Base-by-base conservation (phyloP, 2,888 invertebrate genomes). In the Caenorhabditis imperialis region DNA sequence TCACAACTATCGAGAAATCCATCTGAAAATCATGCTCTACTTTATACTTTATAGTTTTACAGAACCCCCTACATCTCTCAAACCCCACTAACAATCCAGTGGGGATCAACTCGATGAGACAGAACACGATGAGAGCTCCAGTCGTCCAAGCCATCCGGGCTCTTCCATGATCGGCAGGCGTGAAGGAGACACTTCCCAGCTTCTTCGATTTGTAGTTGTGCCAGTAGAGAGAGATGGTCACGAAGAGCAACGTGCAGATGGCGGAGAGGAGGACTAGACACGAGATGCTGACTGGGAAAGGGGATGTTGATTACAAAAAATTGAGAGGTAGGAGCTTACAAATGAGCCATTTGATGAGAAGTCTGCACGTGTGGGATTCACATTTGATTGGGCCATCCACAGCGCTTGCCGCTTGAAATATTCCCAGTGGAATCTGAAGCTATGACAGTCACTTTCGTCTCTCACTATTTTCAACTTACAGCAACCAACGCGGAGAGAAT, bases 151-250 rank as follows among this genome's bases (percentile, higher is more conserved):
- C 55, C 5, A 65, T 18, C 6, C 65, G 65, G 16, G 42, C 42
- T 23, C 55, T 35, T 20, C 65, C 65, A 50, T 65, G 65, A 50
- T 54, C 38, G 14, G 55, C 35, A 0, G 65, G 16, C 18, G 65
- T 57, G 6, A 27, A 50, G 4, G 42, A 35, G 6, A 57, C 14
- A 27, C 40, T 65, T 14, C 65, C 65, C 40, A 55, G 48, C 50
- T 65, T 65, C 14, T 35, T 48, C 1, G 48, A 48, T 50, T 65
- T 55, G 23, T 65, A 65, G 35, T 27, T 33, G 35, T 57, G 65
- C 65, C 65, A 65, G 33, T 65, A 57, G 18, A 65, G 50, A 2
- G 65, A 50, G 10, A 42, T 18, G 4, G 65, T 65, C 50, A 65
- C 65, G 47, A 65, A 65, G 10, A 55, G 2, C 1, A 65, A n/a